These are phyloP conservation scores for Danio kyathit DNA, from an alignment of 2,797 vertebrate species.

Conservation along the genomic window DNA sequence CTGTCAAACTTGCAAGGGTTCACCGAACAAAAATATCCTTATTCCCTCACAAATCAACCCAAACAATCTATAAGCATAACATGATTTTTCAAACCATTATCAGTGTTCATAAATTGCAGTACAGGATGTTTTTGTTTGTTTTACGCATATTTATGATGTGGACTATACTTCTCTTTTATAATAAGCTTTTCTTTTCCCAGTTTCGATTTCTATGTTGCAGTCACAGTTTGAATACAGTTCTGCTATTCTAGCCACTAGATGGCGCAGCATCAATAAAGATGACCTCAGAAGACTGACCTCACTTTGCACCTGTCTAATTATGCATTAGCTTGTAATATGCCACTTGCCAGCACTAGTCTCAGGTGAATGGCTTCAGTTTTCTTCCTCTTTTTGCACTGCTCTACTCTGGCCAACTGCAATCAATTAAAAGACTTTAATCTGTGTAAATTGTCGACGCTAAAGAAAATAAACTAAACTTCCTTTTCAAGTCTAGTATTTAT, in stretches of 20 bases:
- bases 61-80: no score
- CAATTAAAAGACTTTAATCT: constrained; percentile 69
- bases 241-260: constrained; percentile 72
- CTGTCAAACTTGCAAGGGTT: no score
- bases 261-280: constrained; percentile 76
- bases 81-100: no score
- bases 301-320: constrained; percentile 84
- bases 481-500: no score
- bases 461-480: no score
- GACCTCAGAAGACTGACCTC: constrained; percentile 74
- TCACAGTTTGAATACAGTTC: background rate
- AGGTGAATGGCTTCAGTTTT: constrained; percentile 78
- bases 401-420: constrained; percentile 80
- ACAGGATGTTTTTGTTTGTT: no score
- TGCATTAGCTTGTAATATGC: constrained; percentile 85
- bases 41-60: no score
- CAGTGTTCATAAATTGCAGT: no score
- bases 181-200: background rate
- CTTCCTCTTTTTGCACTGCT: constrained; percentile 62
- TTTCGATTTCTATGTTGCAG: background rate
- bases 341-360: constrained; percentile 82
- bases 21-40: no score
- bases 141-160: no score
- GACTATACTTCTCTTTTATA: no score
- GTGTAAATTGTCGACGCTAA: background rate